These are phyloP conservation scores for Psittacus erithacus DNA, from an alignment of 2,113 vertebrate genomes.

Conservation along the genomic window DNA sequence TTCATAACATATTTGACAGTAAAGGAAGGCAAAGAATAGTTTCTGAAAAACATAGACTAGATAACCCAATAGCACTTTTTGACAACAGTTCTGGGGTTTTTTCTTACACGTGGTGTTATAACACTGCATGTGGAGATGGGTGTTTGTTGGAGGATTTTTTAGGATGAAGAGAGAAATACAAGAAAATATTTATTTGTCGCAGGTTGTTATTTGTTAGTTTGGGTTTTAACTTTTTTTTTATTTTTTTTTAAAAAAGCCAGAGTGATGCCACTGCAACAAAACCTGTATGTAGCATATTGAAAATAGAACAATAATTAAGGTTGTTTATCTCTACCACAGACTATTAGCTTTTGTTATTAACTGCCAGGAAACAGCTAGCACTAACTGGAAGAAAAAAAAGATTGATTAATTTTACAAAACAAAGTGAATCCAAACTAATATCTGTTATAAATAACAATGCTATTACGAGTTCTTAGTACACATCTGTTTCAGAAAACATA, in stretches of 20 bases:
- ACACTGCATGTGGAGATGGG: neutral
- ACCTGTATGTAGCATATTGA: neutral
- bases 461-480: neutral
- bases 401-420: neutral
- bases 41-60: neutral
- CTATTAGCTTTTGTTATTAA: neutral
- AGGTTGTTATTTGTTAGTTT: rapidly evolving
- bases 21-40: neutral
- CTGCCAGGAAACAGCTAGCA: neutral
- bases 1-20: neutral
- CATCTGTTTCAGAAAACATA: neutral
- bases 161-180: neutral
- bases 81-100: neutral
- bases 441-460: neutral
- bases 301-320: neutral
- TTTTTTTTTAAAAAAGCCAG: neutral
- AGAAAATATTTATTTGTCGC: neutral
- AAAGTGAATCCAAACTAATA: neutral
- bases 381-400: neutral
- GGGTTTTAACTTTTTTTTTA: neutral
- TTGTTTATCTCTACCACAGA: neutral
- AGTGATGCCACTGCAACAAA: neutral
- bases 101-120: neutral
- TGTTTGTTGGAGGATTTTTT: rapidly evolving
- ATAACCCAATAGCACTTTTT: neutral